Conservation (phyloP, 2,797 vertebrate genomes). For the Xerus rutilus region DNA sequence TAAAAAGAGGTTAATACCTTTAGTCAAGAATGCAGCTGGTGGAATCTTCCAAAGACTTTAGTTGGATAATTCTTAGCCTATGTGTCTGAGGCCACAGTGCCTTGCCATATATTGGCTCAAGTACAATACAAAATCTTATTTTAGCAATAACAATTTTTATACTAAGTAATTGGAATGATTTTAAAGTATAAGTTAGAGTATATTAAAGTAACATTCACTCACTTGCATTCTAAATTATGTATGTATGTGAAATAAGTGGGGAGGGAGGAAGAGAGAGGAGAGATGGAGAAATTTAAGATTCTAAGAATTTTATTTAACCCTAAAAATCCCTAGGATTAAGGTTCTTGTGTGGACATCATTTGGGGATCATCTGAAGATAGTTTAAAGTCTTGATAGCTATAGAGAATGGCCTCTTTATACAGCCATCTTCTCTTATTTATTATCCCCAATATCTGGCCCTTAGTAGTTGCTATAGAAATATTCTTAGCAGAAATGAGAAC, state of each 20-base stretch:
- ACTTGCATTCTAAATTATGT: conserved; percentile 12
- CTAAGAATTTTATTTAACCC: background rate
- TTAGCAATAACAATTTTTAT: conserved; percentile 32
- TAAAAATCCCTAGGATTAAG: background rate
- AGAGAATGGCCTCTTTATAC: conserved; percentile 31
- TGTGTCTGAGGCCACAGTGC: background rate
- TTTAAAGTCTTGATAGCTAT: background rate
- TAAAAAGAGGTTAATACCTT: conserved; percentile 72
- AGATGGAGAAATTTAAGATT: background rate
- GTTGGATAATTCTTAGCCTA: conserved; percentile 37
- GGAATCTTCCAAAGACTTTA: conserved; percentile 49
- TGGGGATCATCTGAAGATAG: conserved; percentile 27
- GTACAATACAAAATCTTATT: background rate
- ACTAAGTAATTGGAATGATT: conserved; percentile 34
- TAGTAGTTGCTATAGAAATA: background rate
- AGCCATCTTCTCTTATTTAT: background rate
- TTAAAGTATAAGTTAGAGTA: conserved; percentile 21
- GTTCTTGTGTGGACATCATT: background rate
- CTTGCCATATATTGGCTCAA: conserved; percentile 32
- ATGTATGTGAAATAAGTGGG: background rate
- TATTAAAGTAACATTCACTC: conserved; percentile 47
- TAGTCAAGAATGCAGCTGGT: conserved; percentile 53
- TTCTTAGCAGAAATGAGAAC: background rate
- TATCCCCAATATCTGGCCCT: background rate
- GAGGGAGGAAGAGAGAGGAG: background rate